Evolutionary conservation across 2,888 invertebrate genomes (phyloP).

Genomic region (Polyommatus iphigenia): DNA sequence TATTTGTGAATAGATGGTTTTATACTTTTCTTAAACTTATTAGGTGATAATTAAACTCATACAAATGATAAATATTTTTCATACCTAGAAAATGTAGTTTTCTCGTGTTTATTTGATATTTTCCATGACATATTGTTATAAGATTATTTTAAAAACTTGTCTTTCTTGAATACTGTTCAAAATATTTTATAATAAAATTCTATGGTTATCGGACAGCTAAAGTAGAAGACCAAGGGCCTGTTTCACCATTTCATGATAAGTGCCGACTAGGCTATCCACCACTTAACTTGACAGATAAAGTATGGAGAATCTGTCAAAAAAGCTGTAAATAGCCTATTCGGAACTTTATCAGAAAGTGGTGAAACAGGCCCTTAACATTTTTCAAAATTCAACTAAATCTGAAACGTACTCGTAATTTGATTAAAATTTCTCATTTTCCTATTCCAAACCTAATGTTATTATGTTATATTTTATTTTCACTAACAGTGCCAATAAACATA

Average conservation of each 20-base stretch:
- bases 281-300: too few species aligned
- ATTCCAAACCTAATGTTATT: background rate
- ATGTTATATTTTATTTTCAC: background rate
- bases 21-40: slow-evolving; percentile 30
- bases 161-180: background rate
- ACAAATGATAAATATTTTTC: slow-evolving; percentile 30
- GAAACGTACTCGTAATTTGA: background rate
- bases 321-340: too few species aligned
- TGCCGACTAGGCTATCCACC: too few species aligned
- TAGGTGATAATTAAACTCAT: slow-evolving; percentile 26
- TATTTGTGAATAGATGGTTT: slow-evolving; percentile 29
- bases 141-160: background rate
- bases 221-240: too few species aligned
- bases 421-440: background rate
- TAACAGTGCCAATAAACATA: background rate
- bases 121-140: background rate
- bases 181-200: background rate
- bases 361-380: too few species aligned
- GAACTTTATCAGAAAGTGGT: too few species aligned
- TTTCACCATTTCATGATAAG: too few species aligned
- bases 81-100: slow-evolving; percentile 27
- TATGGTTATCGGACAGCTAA: background rate
- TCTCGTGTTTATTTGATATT: background rate
- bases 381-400: background rate
- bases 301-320: too few species aligned